Percentiles rank a stretch among this genome's conserved stretches.
phyloP scores from a whole-genome alignment of 2,113 vertebrate genomes.

The Bostrychus sinensis region DNA sequence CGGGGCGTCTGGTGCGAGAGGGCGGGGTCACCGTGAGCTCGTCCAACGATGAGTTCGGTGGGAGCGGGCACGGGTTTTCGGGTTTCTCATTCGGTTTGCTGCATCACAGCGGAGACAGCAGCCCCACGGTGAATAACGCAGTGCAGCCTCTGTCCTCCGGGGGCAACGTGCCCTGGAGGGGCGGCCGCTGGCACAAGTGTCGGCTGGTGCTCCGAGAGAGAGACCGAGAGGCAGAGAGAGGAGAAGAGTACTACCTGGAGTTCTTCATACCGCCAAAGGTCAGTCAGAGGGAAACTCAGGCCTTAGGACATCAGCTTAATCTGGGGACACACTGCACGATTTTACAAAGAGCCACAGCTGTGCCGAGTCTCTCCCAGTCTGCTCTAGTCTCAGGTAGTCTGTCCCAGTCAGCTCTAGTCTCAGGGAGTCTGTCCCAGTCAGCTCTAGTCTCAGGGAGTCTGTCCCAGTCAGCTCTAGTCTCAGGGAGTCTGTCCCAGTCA shows the following conservation, averaged over 20 bases:
- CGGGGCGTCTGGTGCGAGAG: conserved; percentile 78
- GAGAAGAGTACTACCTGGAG: conserved; percentile 87
- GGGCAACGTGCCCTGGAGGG: conserved; percentile 72
- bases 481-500: too few relatives aligned
- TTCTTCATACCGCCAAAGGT: conserved; percentile 94
- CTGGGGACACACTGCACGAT: too few relatives aligned
- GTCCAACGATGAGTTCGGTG: conserved; percentile 71
- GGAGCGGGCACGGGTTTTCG: conserved; percentile 66
- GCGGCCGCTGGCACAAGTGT: conserved; percentile 88
- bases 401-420: too few relatives aligned
- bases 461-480: too few relatives aligned
- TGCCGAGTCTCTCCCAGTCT: too few relatives aligned
- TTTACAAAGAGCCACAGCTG: too few relatives aligned
- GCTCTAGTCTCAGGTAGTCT: too few relatives aligned
- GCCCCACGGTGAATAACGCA: conserved; percentile 33
- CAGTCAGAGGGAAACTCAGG: too few relatives aligned
- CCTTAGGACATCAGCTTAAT: too few relatives aligned
- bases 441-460: too few relatives aligned
- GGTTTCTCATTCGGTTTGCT: conserved; percentile 79
- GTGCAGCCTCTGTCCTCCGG: conserved; percentile 66
- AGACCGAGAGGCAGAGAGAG: conserved; percentile 77
- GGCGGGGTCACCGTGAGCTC: conserved; percentile 80
- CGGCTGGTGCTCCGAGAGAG: conserved; percentile 85
- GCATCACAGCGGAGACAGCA: conserved; percentile 76
- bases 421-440: too few relatives aligned